Percentiles rank a stretch among this genome's conserved stretches.
Evolutionary conservation across 2,113 vertebrate species (phyloP).

Genomic region (Dascyllus trimaculatus): DNA sequence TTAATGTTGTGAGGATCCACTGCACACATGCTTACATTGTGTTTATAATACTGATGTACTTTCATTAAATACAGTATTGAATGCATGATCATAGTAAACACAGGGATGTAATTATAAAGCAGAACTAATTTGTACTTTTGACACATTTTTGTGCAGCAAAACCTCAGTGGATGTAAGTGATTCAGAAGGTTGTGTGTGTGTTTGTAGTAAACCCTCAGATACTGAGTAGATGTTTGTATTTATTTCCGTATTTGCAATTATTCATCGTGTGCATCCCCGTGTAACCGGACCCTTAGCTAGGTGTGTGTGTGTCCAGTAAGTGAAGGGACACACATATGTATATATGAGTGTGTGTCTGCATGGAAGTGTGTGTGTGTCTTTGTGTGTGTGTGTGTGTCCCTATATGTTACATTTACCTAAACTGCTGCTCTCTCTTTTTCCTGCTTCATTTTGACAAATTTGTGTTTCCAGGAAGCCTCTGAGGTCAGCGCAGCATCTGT

Average conservation of each 20-base stretch:
- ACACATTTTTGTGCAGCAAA: not conserved
- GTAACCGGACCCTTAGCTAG: conserved; percentile 26
- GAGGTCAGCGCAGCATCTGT: conserved; percentile 94
- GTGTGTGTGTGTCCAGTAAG: conserved; percentile 22
- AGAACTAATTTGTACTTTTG: not conserved
- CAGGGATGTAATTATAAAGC: not conserved
- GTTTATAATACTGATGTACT: too few relatives aligned
- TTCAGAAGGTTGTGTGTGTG: too few relatives aligned
- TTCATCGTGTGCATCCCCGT: conserved; percentile 35
- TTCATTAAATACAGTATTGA: too few relatives aligned
- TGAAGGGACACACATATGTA: conserved; percentile 10
- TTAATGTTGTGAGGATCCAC: too few relatives aligned
- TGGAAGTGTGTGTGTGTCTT: not conserved
- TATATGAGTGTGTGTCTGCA: conserved; percentile 5
- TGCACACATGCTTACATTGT: too few relatives aligned
- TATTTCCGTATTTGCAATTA: conserved; percentile 27
- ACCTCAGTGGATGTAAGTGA: too few relatives aligned
- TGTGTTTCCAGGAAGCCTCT: conserved; percentile 93
- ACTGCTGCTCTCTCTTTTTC: conserved; percentile 80
- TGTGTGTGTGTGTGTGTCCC: conserved; percentile 13
- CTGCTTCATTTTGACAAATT: conserved; percentile 95
- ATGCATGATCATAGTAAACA: too few relatives aligned
- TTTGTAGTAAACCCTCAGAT: not conserved
- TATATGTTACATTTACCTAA: conserved; percentile 88
- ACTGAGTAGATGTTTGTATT: not conserved